Evolutionary conservation across 2,888 invertebrate genomes (phyloP), one percentile per base, ranked within the genome.

Genomic region (Drosophila subsilvestris): DNA sequence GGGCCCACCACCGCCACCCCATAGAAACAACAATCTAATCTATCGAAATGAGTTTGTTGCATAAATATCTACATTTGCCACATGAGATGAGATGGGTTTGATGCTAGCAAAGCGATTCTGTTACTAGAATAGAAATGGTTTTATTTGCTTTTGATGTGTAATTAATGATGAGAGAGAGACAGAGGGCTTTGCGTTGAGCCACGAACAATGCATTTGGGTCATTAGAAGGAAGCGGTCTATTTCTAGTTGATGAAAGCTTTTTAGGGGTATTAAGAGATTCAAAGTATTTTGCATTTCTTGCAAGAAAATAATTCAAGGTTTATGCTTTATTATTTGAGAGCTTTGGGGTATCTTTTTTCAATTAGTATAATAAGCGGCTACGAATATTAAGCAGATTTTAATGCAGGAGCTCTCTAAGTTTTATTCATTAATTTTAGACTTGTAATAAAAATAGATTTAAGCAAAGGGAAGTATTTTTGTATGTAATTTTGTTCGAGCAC

Each of bases 1-100:
- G 22, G 22, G 2, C 20, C 45, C 22, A 14, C 25, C 25, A 12
- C 9, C 12, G 1, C 18, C 25, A 32, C 3, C 9, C 9, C 9
- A 17, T 4, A n/a, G 65, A n/a, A 10, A 32, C n/a, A 12, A 7
- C 12, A 48, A 18, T 10, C 32, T 53, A 53, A 53, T 47, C 17
- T 32, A 10, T 25, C 12, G 10, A 66, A 66, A 43, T 65, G 25
- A 54, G 66, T 18, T 48, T 65, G 29, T 29, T 48, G 44, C 49
- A 43, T 22, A 65, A 65, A 65, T 65, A 60, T 60, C 60, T 25
- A 45, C 54, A 43, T 65, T 29, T 54, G 18, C 25, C 14, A 27
- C 6, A 37, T 6, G 14, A 6, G 14, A 37, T 6, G 14, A 6
- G 14, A 2, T 37, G 37, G 14, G 12, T 14, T 32, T 29, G 37